Base-by-base conservation (phyloP, 2,797 vertebrate genomes). In the Alfaro cultratus region DNA sequence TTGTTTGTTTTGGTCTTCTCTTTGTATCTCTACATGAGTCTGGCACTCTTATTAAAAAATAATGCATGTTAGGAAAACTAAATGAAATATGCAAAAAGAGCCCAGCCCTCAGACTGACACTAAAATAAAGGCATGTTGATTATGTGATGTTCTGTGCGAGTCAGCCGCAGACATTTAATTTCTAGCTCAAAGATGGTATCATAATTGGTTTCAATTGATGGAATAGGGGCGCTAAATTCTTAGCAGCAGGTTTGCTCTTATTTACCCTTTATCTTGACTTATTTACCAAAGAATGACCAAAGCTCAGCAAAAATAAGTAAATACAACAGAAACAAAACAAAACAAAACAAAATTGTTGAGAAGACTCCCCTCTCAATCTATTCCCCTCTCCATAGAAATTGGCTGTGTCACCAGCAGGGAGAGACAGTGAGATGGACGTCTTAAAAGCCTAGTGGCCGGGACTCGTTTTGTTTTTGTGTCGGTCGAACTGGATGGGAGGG, bases 401-500 rank as follows among this genome's bases (percentile, higher is more conserved):
- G 91, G 46, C 86, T 18, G 55, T 80, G 84, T 84, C 92, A 78
- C 94, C 94, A 80, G 95, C 74, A 95, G 95, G 93, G 94, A 91
- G 96, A 94, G 95, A 91, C 94, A 95, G 89, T 90, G 95, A 95
- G 95, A 82, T 88, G 89, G 89, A 83, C 83, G 88, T 76, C 72
- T 83, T 77, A 29, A 77, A 51, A 77, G 86, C n/a, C 82, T 74
- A 78, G 89, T 78, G 90, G 88, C 83, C 82, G 82, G 80, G 85
- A 82, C 85, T 89, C 36, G 74, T 81, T 72, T 83, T 84, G 80
- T 87, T 85, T 92, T 83, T 81, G 91, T 87, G 82, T 86, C 1
- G 31, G 43, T 36, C 1, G 87, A 87, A 78, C 83, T 93, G 87
- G 89, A 91, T 92, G 92, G 91, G 93, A 93, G 91, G 93, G 90